Conservation (phyloP, 2,888 invertebrate genomes). For the Perdita meconis region DNA sequence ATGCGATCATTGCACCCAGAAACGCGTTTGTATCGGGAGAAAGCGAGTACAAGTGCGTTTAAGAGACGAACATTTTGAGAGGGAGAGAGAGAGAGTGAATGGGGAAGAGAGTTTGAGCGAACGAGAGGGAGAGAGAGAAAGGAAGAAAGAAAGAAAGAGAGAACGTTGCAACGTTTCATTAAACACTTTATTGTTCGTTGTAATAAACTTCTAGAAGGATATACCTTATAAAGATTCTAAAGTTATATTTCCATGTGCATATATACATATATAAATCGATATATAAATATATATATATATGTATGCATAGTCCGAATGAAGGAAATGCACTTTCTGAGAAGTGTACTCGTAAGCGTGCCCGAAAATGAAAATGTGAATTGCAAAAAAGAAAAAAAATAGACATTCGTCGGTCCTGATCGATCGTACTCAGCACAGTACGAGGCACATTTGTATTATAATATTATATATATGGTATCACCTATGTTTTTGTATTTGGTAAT, state of each 20-base stretch:
- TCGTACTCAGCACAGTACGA: conserved; percentile 73
- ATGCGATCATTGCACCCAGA: conserved; percentile 35
- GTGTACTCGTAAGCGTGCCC: conserved; percentile 78
- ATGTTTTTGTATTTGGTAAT: conserved; percentile 84
- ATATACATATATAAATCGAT: conserved; percentile 56
- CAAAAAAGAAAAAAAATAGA: conserved; percentile 33
- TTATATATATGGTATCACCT: conserved; percentile 80
- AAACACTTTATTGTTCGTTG: conserved; percentile 78
- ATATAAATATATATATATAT: conserved; percentile 53
- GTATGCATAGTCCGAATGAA: conserved; percentile 42
- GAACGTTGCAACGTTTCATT: conserved; percentile 68
- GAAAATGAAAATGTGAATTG: conserved; percentile 60
- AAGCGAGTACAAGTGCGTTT: neutral
- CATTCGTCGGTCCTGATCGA: conserved; percentile 26
- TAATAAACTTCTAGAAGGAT: conserved; percentile 78
- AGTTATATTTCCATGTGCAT: conserved; percentile 82
- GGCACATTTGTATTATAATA: conserved; percentile 82
- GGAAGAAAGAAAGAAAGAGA: conserved; percentile 37
- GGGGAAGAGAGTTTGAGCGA: conserved; percentile 34
- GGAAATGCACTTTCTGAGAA: conserved; percentile 44
- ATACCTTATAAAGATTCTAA: conserved; percentile 78
- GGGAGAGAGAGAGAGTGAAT: neutral
- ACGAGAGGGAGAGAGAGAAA: conserved; percentile 41
- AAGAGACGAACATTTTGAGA: too few relatives aligned
- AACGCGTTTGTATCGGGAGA: conserved; percentile 18